Evolutionary conservation across 2,797 vertebrate genomes (phyloP).

Genomic region (Odontamblyopus rebecca): DNA sequence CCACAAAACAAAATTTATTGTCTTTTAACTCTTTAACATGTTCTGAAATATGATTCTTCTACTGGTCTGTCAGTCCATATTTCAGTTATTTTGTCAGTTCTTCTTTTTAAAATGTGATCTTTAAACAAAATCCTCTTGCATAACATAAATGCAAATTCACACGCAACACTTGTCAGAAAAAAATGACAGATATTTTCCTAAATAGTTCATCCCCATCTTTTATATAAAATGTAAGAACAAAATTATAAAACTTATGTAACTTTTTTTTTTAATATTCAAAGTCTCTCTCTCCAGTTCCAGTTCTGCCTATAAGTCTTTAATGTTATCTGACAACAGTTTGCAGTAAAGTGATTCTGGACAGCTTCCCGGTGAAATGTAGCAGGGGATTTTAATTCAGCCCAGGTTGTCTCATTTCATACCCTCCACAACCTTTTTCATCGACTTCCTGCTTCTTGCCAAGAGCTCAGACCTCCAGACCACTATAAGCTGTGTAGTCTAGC

Average conservation of each 20-base stretch:
- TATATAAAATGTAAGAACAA: too few species aligned
- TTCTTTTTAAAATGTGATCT: too few species aligned
- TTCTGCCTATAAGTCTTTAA: slow-evolving; percentile 68
- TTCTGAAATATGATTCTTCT: too few species aligned
- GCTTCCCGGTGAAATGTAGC: slow-evolving; percentile 48
- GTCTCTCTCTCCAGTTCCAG: slow-evolving; percentile 45
- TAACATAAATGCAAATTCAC: too few species aligned
- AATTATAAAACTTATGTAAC: background rate
- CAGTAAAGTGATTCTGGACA: slow-evolving; percentile 54
- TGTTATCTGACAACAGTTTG: slow-evolving; percentile 39
- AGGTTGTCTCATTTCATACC: slow-evolving; percentile 41
- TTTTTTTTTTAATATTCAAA: background rate
- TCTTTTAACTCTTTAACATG: too few species aligned
- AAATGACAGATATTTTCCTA: too few species aligned
- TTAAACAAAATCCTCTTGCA: too few species aligned
- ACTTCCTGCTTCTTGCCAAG: background rate
- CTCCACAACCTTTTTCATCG: slow-evolving; percentile 34
- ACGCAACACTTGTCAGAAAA: too few species aligned
- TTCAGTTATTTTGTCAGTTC: too few species aligned
- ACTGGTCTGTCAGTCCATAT: too few species aligned
- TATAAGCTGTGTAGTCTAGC: slow-evolving; percentile 18
- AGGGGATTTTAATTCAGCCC: slow-evolving; percentile 39
- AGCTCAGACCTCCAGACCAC: background rate
- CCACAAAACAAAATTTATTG: too few species aligned
- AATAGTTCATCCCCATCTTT: too few species aligned